These are phyloP conservation scores for Poeciliopsis gracilis DNA, from an alignment of 2,797 vertebrate species.

Conservation along the genomic window DNA sequence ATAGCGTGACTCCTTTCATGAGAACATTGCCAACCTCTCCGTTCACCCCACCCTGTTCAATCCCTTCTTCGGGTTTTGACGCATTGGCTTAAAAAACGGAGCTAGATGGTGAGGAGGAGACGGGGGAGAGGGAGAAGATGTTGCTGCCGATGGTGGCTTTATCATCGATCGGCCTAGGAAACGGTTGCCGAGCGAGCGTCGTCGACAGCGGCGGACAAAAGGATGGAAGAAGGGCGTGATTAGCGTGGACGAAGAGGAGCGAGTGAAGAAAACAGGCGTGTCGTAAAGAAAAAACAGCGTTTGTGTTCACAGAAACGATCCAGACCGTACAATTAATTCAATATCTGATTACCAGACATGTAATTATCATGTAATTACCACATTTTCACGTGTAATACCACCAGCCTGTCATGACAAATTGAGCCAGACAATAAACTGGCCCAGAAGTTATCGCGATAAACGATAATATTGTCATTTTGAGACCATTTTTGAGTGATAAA, in stretches of 20 bases:
- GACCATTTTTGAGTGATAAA: no score
- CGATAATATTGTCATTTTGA: no score
- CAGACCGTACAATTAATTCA: neutral
- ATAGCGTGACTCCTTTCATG: conserved; percentile 61
- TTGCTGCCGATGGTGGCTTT: conserved; percentile 38
- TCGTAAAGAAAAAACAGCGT: conserved; percentile 27
- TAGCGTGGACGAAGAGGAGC: conserved; percentile 57
- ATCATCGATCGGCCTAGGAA: conserved; percentile 62
- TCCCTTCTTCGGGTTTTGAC: conserved; percentile 70
- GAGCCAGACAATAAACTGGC: no score
- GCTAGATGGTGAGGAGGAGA: conserved; percentile 19
- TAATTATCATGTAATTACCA: neutral
- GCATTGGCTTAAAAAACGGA: conserved; percentile 77
- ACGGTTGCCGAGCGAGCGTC: conserved; percentile 49
- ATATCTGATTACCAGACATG: neutral
- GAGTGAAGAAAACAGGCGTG: conserved; percentile 45
- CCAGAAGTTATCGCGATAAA: no score
- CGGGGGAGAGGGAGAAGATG: conserved; percentile 39
- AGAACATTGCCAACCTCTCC: conserved; percentile 58
- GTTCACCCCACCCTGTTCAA: conserved; percentile 73
- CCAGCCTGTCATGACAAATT: no score
- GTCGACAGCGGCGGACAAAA: conserved; percentile 51
- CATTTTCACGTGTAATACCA: neutral
- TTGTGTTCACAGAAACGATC: neutral
- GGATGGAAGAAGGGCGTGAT: conserved; percentile 59